Conservation (phyloP, 1,140 invertebrate genomes). For the Aphaenogaster rudis region DNA sequence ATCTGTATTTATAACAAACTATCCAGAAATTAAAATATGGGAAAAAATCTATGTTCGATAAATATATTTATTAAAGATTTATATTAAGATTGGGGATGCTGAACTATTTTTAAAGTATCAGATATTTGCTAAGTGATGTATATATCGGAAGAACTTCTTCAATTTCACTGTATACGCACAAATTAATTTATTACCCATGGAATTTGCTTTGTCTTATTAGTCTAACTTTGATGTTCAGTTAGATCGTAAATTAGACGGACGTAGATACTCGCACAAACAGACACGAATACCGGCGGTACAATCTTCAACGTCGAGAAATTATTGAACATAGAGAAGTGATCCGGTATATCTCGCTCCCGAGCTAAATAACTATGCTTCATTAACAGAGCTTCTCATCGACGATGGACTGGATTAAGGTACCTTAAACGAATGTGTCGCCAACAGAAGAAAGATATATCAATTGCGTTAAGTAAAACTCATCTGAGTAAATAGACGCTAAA, state of each 20-base stretch:
- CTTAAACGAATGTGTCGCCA: background rate
- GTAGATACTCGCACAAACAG: background rate
- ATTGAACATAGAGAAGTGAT: constrained; percentile 18
- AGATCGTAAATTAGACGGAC: constrained; percentile 9
- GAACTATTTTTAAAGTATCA: background rate
- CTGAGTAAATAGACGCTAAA: background rate
- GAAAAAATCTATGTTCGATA: background rate
- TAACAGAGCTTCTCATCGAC: background rate
- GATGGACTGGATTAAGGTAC: background rate
- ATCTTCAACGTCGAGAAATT: constrained; percentile 27
- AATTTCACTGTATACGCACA: background rate
- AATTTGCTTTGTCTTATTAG: constrained; percentile 20
- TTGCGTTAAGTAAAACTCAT: background rate
- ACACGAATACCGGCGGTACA: background rate
- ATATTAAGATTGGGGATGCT: too few species aligned
- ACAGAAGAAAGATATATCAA: background rate
- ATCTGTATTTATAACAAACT: background rate
- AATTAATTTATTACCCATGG: background rate
- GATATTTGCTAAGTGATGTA: background rate
- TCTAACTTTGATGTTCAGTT: background rate
- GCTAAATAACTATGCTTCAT: constrained; percentile 34
- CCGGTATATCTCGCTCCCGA: background rate
- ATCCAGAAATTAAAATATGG: constrained; percentile 1
- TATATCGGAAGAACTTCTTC: background rate
- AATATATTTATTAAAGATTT: background rate